phyloP scores from a whole-genome alignment of 2,113 vertebrate species.

The Aythya baeri region DNA sequence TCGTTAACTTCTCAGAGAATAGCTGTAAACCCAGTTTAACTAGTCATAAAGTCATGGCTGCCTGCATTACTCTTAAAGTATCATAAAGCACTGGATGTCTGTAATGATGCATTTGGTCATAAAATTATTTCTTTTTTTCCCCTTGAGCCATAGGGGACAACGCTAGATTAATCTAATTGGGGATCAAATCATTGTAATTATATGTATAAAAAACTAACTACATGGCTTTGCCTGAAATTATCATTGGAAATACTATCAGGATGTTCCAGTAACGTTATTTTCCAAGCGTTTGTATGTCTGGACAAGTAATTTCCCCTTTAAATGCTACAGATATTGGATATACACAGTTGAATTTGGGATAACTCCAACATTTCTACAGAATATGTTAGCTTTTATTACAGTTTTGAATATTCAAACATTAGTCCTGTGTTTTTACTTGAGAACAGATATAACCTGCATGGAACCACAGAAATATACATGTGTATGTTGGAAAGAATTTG shows the following conservation, averaged over 20 bases:
- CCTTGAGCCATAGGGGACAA: neutral
- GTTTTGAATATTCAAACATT: neutral
- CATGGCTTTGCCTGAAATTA: neutral
- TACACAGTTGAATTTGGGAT: neutral
- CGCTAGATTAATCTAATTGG: neutral
- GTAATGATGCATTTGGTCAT: neutral
- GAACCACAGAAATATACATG: neutral
- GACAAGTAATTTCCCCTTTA: neutral
- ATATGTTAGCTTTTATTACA: neutral
- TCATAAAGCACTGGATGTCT: neutral
- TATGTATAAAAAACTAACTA: neutral
- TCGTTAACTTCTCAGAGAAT: neutral
- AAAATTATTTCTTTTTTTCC: neutral
- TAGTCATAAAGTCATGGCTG: constrained; percentile 10
- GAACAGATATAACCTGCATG: neutral
- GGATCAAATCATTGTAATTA: neutral
- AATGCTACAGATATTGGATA: neutral
- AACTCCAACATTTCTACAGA: neutral
- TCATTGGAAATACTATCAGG: neutral
- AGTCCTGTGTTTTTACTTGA: neutral
- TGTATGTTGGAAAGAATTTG: neutral
- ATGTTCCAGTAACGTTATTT: neutral
- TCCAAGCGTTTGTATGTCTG: neutral
- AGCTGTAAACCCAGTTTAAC: constrained; percentile 51
- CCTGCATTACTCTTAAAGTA: neutral